These are phyloP conservation scores for Pachypanchax playfairii DNA, from an alignment of 2,113 vertebrate genomes.

Conservation along the genomic window DNA sequence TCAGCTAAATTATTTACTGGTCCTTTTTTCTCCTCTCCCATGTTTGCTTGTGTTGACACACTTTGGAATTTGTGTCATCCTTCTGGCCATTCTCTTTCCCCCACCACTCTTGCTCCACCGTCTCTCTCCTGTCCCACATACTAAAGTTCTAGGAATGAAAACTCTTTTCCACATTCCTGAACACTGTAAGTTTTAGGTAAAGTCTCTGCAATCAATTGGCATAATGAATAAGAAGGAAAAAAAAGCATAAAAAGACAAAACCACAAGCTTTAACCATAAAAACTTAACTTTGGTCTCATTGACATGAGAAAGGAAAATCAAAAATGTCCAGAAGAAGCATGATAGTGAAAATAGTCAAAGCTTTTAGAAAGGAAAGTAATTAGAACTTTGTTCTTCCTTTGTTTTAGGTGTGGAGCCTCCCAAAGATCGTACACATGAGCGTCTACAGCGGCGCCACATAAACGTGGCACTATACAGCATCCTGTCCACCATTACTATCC, in stretches of 20 bases:
- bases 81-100: slow-evolving; percentile 25
- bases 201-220: slow-evolving; percentile 57
- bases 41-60: slow-evolving; percentile 63
- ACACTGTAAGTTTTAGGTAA: slow-evolving; percentile 60
- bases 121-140: slow-evolving; percentile 26
- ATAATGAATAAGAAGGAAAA: slow-evolving; percentile 39
- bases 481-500: slow-evolving; percentile 93
- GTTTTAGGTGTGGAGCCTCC: slow-evolving; percentile 91
- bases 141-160: slow-evolving; percentile 42
- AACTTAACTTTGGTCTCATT: slow-evolving; percentile 30
- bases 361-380: background rate
- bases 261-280: slow-evolving; percentile 47
- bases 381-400: background rate
- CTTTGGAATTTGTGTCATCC: slow-evolving; percentile 62
- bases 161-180: slow-evolving; percentile 54
- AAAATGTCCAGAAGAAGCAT: background rate
- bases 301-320: slow-evolving; percentile 4
- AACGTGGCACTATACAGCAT: slow-evolving; percentile 98
- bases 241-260: slow-evolving; percentile 51
- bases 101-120: slow-evolving; percentile 8
- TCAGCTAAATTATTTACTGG: slow-evolving; percentile 70
- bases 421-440: slow-evolving; percentile 94
- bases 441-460: slow-evolving; percentile 93
- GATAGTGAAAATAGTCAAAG: background rate
- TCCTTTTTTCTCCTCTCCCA: slow-evolving; percentile 53